Base-by-base conservation (phyloP, 2,113 vertebrate genomes). In the Smithornis capensis region DNA sequence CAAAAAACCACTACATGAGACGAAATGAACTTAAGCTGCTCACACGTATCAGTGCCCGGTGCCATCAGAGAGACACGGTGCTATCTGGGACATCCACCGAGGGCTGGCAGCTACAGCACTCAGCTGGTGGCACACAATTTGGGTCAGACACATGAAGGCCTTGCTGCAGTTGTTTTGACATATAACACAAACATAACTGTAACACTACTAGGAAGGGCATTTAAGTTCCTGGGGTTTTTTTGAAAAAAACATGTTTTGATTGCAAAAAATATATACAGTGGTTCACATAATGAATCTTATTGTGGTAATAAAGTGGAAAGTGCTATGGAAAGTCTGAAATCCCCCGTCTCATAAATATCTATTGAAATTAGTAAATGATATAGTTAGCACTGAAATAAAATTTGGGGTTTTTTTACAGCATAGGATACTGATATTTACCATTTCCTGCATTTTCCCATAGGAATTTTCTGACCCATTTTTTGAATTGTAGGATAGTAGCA, bases 401-500 rank as follows among this genome's bases (percentile, higher is more conserved):
- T 27, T n/a, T 10, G 4, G 2, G 42, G 0, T 38, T 82, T 65
- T 75, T 77, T 74, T 45, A 74, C 47, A 84, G 49, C 23, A 56
- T 52, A 83, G 77, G 55, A 86, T 77, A 49, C 19, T 85, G 55
- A 80, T 94, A 97, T 89, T 97, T 97, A 98, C 98, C 97, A 87
- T 98, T 98, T 92, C 93, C 95, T 16, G 95, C 91, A 95, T 98
- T 98, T 95, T 97, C 96, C 97, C 97, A 98, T 23, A 98, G 92
- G 92, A 98, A 98, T 75, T 97, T 97, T 95, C 97, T 97, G 84
- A 98, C 97, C 76, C 96, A 97, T 87, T 98, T 97, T 96, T 98
- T 98, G 96, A 98, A 98, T 63, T 97, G 97, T 38, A 98, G 96
- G 80, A 98, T 98, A 94, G 98, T 97, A 91, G 94, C 91, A 90